Base-by-base conservation (phyloP, 2,797 vertebrate genomes). In the Coracias cyanogaster region DNA sequence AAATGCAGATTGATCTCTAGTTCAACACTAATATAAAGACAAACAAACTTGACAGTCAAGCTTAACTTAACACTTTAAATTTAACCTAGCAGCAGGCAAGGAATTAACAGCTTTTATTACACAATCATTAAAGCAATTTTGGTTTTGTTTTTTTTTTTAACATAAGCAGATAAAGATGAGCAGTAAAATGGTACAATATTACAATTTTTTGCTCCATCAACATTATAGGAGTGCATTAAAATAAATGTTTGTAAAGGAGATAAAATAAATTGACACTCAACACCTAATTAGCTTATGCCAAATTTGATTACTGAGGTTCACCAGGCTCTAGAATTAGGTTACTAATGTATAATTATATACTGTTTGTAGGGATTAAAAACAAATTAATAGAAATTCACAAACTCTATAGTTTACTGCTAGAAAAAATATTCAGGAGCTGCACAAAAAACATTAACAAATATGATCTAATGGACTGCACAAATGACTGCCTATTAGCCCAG, bases 371-470 rank as follows among this genome's bases (percentile, higher is more conserved):
- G 60, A 46, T 81, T 78, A 77, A 81, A 92, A 87, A 2, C 2
- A 41, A 66, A 73, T 82, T 60, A 39, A 37, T 66, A 64, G 48
- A 15, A 15, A 37, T 67, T 66, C 86, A 61, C 33, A 79, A 45
- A 46, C 28, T 37, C 31, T 60, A 12, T 41, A 65, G 5, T 82
- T 90, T 85, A 61, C 14, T 66, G 14, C 10, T 67, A 76, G 16
- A 45, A 72, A 39, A 49, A 51, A 60, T 35, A 87, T 80, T 84
- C 72, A 94, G 45, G 16, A 76, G 7, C 5, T 72, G 46, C 22
- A 93, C 89, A 95, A 94, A 64, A 96, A 69, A 49, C 10, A 49
- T 88, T 95, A 82, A 95, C 57, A 97, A 92, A 92, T 93, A 74
- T 55, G 45, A 67, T 73, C 13, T 43, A 92, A 60, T 72, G 48